Evolutionary conservation across 2,888 invertebrate species (phyloP).

Genomic region (Limnephilus marmoratus): DNA sequence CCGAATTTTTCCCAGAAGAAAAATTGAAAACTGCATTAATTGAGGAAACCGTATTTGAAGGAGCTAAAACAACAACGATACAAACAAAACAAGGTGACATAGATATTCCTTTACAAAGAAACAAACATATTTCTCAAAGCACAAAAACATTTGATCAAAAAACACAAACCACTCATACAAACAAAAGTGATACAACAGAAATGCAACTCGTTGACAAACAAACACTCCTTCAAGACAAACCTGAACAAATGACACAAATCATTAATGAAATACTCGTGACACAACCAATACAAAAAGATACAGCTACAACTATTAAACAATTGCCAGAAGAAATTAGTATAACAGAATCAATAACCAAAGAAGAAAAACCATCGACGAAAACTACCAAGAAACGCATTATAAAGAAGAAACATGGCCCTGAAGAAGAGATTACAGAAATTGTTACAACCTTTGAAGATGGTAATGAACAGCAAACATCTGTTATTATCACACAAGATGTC

Average conservation of each 20-base stretch:
- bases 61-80: slow-evolving; percentile 67
- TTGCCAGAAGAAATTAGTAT: slow-evolving; percentile 69
- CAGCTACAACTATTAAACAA: slow-evolving; percentile 49
- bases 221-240: slow-evolving; percentile 55
- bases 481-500: slow-evolving; percentile 55
- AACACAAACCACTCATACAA: slow-evolving; percentile 50
- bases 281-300: slow-evolving; percentile 24
- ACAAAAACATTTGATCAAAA: slow-evolving; percentile 20
- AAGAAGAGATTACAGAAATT: slow-evolving; percentile 70
- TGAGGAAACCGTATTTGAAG: slow-evolving; percentile 65
- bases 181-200: slow-evolving; percentile 68
- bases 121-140: slow-evolving; percentile 13
- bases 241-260: neutral
- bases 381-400: slow-evolving; percentile 68
- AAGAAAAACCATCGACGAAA: slow-evolving; percentile 70
- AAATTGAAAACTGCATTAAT: slow-evolving; percentile 68
- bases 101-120: neutral
- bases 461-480: slow-evolving; percentile 64
- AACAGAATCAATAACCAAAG: slow-evolving; percentile 69
- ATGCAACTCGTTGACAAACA: slow-evolving; percentile 67
- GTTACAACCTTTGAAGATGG: slow-evolving; percentile 67
- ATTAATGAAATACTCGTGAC: neutral
- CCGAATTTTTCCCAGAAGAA: slow-evolving; percentile 64
- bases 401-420: slow-evolving; percentile 68
- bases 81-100: slow-evolving; percentile 65